phyloP scores from a whole-genome alignment of 2,113 vertebrate genomes.

The Nothoprocta perdicaria region DNA sequence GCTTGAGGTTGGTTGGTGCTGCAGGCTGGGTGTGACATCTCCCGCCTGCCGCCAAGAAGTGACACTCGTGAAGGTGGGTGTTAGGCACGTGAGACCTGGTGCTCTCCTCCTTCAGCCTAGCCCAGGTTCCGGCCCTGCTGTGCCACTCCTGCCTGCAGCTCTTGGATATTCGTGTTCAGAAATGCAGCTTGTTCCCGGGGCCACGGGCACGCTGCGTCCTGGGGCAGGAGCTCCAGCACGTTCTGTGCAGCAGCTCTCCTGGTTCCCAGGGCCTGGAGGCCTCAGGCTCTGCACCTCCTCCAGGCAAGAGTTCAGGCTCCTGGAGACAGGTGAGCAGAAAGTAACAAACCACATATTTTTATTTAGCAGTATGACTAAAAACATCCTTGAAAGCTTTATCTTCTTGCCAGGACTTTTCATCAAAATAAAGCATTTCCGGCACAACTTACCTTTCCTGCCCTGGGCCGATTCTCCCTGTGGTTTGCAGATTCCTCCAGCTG shows the following conservation, averaged over 20 bases:
- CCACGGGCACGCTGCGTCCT: too few species aligned
- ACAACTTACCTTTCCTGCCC: background rate
- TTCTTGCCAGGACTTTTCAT: background rate
- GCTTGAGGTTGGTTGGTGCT: background rate
- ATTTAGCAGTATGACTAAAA: background rate
- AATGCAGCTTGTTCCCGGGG: too few species aligned
- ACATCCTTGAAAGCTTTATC: background rate
- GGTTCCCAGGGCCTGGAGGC: background rate
- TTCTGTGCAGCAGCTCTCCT: background rate
- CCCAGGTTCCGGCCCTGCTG: too few species aligned
- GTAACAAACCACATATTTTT: rapidly evolving
- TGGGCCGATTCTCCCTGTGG: rapidly evolving
- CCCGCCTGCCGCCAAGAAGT: too few species aligned
- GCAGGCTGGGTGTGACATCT: background rate
- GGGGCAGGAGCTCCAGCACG: background rate
- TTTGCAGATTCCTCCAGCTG: background rate
- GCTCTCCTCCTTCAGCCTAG: background rate
- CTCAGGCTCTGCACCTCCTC: background rate
- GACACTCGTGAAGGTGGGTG: background rate
- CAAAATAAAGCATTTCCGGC: rapidly evolving
- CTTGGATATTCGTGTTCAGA: background rate
- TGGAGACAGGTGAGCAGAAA: background rate
- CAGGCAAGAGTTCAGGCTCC: background rate
- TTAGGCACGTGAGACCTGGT: background rate
- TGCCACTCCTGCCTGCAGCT: background rate